A percentile compares a stretch with the other conserved stretches of the same genome.
Conservation (phyloP, 30 jellyfish, hydroid and myxozoan species). For the Aurelia coerulea region DNA sequence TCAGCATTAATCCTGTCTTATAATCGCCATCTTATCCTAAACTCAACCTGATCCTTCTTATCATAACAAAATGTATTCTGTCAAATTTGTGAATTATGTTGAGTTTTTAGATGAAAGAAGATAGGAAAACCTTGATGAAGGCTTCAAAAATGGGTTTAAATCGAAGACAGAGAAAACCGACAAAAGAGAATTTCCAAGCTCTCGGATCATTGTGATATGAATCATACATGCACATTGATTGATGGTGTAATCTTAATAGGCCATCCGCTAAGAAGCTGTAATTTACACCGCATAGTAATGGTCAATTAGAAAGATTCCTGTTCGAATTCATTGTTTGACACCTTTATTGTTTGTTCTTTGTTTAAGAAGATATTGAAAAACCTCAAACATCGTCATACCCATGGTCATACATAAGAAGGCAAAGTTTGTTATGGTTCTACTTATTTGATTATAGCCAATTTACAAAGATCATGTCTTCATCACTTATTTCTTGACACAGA, state of each 20-base stretch:
- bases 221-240: slow-evolving; percentile 50
- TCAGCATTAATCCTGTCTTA: slow-evolving; percentile 38
- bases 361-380: slow-evolving; percentile 26
- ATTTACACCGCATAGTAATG: slow-evolving; percentile 77
- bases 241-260: slow-evolving; percentile 56
- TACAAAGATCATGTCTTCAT: too few species aligned
- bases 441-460: too few species aligned
- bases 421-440: too few species aligned
- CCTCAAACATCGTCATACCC: slow-evolving; percentile 17
- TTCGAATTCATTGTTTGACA: slow-evolving; percentile 61
- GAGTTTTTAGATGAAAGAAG: slow-evolving; percentile 54
- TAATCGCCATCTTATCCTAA: slow-evolving; percentile 60
- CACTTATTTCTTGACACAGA: too few species aligned
- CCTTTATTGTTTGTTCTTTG: slow-evolving; percentile 46
- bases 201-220: slow-evolving; percentile 47
- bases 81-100: slow-evolving; percentile 59
- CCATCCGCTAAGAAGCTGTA: slow-evolving; percentile 72
- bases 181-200: slow-evolving; percentile 54
- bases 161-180: slow-evolving; percentile 51
- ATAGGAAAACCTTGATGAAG: slow-evolving; percentile 66
- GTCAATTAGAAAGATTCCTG: slow-evolving; percentile 74
- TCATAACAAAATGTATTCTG: slow-evolving; percentile 68
- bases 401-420: too few species aligned
- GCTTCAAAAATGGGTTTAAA: slow-evolving; percentile 53
- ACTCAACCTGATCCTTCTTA: slow-evolving; percentile 62